Percentiles rank a stretch among this genome's conserved stretches.
Evolutionary conservation across 2,113 vertebrate genomes (phyloP).

Genomic region (Rhabdornis inornatus): DNA sequence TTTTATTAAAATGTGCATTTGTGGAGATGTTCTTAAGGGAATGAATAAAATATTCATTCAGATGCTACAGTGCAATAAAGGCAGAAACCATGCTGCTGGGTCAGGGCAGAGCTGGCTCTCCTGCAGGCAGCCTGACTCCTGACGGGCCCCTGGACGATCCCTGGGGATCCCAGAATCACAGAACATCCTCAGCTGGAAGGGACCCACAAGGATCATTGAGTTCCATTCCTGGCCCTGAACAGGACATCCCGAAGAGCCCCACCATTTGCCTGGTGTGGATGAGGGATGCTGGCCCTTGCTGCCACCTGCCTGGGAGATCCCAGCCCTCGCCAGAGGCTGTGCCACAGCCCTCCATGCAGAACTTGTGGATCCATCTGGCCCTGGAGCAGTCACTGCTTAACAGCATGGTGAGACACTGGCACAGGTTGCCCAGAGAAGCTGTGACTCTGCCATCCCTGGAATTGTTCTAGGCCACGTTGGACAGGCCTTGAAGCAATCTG

Average conservation of each 20-base stretch:
- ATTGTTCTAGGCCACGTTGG: background rate
- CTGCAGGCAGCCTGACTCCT: background rate
- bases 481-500: background rate
- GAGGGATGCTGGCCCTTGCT: background rate
- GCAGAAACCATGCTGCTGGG: background rate
- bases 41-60: constrained; percentile 16
- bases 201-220: background rate
- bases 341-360: background rate
- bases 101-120: background rate
- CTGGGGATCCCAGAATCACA: background rate
- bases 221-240: background rate
- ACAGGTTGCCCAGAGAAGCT: background rate
- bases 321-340: background rate
- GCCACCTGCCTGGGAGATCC: background rate
- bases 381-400: background rate
- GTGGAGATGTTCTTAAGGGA: background rate
- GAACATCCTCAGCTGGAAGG: background rate
- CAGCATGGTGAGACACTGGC: background rate
- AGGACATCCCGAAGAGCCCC: background rate
- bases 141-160: background rate
- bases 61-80: background rate
- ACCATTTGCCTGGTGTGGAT: background rate
- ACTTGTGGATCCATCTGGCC: background rate
- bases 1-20: constrained; percentile 33
- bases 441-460: background rate